These are phyloP conservation scores for Macrophya annulata DNA, from an alignment of 2,888 invertebrate genomes.

Conservation along the genomic window DNA sequence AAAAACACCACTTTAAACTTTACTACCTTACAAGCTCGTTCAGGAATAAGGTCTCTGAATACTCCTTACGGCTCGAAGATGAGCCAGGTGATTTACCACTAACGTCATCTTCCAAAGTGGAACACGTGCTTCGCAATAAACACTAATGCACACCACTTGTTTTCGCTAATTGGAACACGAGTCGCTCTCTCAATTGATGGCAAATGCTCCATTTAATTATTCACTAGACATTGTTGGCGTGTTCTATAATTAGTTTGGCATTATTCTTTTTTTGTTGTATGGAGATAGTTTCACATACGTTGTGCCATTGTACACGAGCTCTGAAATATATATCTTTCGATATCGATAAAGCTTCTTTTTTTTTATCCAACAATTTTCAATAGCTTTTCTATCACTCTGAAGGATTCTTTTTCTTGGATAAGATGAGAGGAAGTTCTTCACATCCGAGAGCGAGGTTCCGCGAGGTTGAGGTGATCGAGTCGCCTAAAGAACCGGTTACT, in stretches of 20 bases:
- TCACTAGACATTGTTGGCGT: not conserved
- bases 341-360: not conserved
- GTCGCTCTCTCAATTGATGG: not conserved
- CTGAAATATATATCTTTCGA: not conserved
- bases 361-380: not conserved
- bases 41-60: constrained; percentile 41
- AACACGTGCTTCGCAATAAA: constrained; percentile 55
- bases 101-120: constrained; percentile 50
- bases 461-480: constrained; percentile 47
- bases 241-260: not conserved
- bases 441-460: constrained; percentile 43
- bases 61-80: constrained; percentile 32
- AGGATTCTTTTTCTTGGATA: not conserved
- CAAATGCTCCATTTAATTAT: not conserved
- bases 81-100: constrained; percentile 52
- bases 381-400: not conserved
- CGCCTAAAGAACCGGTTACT: constrained; percentile 53
- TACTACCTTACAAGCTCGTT: constrained; percentile 43
- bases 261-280: not conserved
- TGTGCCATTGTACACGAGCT: not conserved
- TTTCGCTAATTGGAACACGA: constrained; percentile 51
- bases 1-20: constrained; percentile 52
- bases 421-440: constrained; percentile 43
- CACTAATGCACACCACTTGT: constrained; percentile 40
- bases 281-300: no score